Base-by-base conservation (phyloP, 2,797 vertebrate species). In the Tamandua tetradactyla region DNA sequence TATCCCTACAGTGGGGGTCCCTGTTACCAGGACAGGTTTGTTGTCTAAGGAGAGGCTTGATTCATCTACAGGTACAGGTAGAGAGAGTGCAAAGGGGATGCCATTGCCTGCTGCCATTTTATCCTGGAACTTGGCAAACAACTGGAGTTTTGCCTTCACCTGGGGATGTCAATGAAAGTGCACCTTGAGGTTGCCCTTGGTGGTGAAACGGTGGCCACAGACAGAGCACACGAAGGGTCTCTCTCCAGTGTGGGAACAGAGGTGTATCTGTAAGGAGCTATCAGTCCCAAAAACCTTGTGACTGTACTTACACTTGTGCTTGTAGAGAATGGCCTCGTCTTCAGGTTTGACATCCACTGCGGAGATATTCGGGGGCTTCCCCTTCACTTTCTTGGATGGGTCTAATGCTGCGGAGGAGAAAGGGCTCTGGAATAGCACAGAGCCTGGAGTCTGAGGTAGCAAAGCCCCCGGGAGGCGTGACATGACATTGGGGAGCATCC, bases 101-200 rank as follows among this genome's bases (percentile, higher is more conserved):
- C 99, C 99, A 15, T 98, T 99, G 98, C 98, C 99, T 52, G 99
- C 99, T 40, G 99, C 98, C 93, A 99, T 98, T 92, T 98, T 99
- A 98, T 99, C 99, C 94, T 99, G 99, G 98, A 99, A 99, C 97
- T 99, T 99, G 0, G 99, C 99, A 94, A 99, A 99, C 0, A 99
- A 99, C 96, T 99, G 99, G 15, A 99, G 99, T 97, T 99, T 99
- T 98, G 99, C 99, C 98, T 98, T 98, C 91, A 99, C 99, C 96
- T 99, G 99, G 5, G 99, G 99, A 94, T 99, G 99, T 64, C 99
- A 98, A 97, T 99, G 99, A 97, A 99, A 99, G 98, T 99, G 99
- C 97, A 99, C 99, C 98, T 99, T 99, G 84, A 99, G 99, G 98
- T 99, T 99, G 96, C 99, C 99, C 99, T 99, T 99, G 96, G 99